Evolutionary conservation across 64 coral and sea anemone species (phyloP), one percentile per base, ranked within the genome.

Genomic region (Montipora sp.): DNA sequence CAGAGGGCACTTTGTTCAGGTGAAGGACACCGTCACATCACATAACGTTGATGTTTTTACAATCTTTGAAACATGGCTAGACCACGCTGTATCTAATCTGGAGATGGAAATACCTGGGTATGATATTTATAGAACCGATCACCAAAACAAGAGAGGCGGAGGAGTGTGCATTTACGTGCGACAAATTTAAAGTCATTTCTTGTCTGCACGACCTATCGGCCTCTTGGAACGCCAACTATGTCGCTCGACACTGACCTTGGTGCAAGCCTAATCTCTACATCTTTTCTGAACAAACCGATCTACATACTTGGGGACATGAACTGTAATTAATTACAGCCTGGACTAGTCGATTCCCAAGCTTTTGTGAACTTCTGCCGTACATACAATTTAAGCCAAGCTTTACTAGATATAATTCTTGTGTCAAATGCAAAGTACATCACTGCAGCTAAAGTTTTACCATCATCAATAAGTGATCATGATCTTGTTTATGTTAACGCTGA

Each of bases 81-180:
- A 90, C 59, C 2, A 68, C 14, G 47, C 89, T 53, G 45, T 81
- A 49, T 81, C 89, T 20, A 81, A 81, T 13, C 18, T 81, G 63
- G 89, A 90, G 80, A 21, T 90, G 18, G 89, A 90, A 90, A 90
- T 90, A 48, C 88, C 89, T 48, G 78, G 89, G 45, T 90, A 90
- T 48, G 47, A 90, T 24, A 5, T 90, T 47, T 81, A 70, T 81
- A 80, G 89, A 81, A 67, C 82, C 5, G 78, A 90, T 66, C 89
- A 45, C 14, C 77, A 90, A 48, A 81, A 80, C 45, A 90, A 81
- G 47, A 74, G 78, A 91, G 91, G 75, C 53, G 91, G 91, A 59
- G 75, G 83, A 53, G 91, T 93, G 75, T 68, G 91, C 68, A 44
- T 55, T 86, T 92, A 93, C 16, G 48, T 70, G 16, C 18, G 48